phyloP scores from a whole-genome alignment of 2,888 invertebrate species.

The Chrysotoxum bicinctum region DNA sequence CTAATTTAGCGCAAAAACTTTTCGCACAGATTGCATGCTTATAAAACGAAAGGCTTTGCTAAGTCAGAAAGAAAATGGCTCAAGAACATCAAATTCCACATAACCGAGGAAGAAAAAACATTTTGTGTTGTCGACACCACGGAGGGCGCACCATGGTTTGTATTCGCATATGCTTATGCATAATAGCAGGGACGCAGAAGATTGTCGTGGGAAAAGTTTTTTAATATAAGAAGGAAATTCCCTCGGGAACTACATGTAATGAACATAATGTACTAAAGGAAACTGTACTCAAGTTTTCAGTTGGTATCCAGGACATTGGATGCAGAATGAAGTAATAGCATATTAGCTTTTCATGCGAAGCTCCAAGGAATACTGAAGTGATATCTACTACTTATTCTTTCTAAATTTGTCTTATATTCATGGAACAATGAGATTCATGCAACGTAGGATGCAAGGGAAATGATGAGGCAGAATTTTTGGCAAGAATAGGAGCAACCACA shows the following conservation, averaged over 20 bases:
- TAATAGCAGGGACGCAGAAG: neutral
- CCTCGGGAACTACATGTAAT: neutral
- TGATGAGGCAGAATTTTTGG: no score
- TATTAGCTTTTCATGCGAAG: neutral
- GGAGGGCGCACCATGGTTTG: neutral
- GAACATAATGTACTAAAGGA: neutral
- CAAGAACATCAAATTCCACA: conserved; percentile 30
- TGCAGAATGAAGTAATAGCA: neutral
- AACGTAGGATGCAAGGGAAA: no score
- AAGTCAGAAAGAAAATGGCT: neutral
- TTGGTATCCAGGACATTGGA: neutral
- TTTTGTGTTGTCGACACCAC: conserved; percentile 10
- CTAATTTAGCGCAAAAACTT: conserved; percentile 25
- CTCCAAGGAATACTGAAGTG: neutral
- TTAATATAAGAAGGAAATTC: conserved; percentile 34
- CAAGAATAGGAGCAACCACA: no score
- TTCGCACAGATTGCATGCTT: conserved; percentile 6
- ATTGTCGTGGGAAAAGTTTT: conserved; percentile 36
- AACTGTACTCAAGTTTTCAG: neutral
- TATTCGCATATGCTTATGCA: conserved; percentile 11
- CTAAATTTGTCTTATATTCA: no score
- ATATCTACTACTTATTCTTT: neutral
- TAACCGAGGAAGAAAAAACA: conserved; percentile 1
- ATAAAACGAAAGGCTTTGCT: neutral
- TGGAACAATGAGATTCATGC: no score